Base-by-base conservation (phyloP, 2,113 vertebrate genomes). In the Oceanodroma tethys region DNA sequence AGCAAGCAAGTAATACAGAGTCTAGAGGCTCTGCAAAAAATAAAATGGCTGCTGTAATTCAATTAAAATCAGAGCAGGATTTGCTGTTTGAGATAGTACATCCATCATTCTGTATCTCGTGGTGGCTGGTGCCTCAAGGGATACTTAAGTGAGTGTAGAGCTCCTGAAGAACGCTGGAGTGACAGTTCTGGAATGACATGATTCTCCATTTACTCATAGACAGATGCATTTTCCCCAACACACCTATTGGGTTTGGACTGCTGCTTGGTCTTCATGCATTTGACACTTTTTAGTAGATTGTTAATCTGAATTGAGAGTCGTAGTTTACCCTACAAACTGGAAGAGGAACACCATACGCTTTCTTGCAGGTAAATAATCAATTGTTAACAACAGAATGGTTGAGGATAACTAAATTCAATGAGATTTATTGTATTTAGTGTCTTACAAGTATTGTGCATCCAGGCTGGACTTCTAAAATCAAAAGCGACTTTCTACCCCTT, bases 41-140 rank as follows among this genome's bases (percentile, higher is more conserved):
- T 53, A 60, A 56, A n/a, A 71, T 23, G 34, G 60, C 59, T 86
- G 17, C 18, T 63, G 40, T 29, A 91, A 87, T 89, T 89, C 59
- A 79, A 71, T 93, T 92, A 82, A 96, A 93, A 94, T 85, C 60
- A 32, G 56, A 43, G 88, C 59, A 34, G 83, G 83, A 78, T 72
- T 95, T 96, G 56, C 82, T 45, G 74, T 8, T 88, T 50, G 78
- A 60, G 71, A 59, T 13, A 47, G 59, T 74, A 2, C n/a, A 91
- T 90, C 36, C 11, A 0, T 93, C 90, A 72, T 43, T 34, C 42
- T 2, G 2, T 30, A 32, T 48, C 60, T 88, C 0, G 3, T 55
- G 58, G 66, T 36, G 59, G 17, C 65, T 72, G 63, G 27, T 25
- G 72, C 58, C 66, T 70, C 48, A 1, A 76, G 74, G 91, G 81